phyloP scores from a whole-genome alignment of 2,888 invertebrate genomes.

The Junonia oenone region DNA sequence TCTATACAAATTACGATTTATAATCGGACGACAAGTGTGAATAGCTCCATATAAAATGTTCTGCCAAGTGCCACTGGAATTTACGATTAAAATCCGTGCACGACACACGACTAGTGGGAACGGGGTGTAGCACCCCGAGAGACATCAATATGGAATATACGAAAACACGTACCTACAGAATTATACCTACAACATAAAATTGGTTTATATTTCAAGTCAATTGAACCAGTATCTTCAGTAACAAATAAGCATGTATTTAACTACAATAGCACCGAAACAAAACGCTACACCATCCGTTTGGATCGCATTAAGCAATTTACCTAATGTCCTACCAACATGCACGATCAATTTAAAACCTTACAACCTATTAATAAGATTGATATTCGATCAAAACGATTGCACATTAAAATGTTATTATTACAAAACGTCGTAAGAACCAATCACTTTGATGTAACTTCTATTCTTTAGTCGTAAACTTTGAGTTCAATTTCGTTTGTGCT shows the following conservation, averaged over 20 bases:
- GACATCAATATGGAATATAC: too few relatives aligned
- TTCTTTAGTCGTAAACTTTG: constrained; percentile 26
- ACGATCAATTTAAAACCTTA: constrained; percentile 38
- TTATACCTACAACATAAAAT: too few relatives aligned
- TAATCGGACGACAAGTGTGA: too few relatives aligned
- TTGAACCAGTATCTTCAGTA: background rate
- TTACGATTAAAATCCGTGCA: too few relatives aligned
- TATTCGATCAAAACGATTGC: constrained; percentile 42
- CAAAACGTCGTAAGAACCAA: constrained; percentile 24
- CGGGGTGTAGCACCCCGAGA: too few relatives aligned
- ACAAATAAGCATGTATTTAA: constrained; percentile 31
- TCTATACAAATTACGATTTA: too few relatives aligned
- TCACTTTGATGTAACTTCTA: constrained; percentile 29
- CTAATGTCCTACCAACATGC: constrained; percentile 45
- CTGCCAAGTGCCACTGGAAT: too few relatives aligned
- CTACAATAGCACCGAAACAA: constrained; percentile 46
- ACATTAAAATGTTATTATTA: constrained; percentile 5
- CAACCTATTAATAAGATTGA: constrained; percentile 51
- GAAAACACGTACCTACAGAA: too few relatives aligned
- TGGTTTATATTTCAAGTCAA: too few relatives aligned
- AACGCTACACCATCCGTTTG: constrained; percentile 59
- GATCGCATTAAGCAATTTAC: constrained; percentile 71
- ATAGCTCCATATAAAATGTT: too few relatives aligned
- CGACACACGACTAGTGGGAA: too few relatives aligned
- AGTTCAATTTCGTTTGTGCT: constrained; percentile 16